Conservation (phyloP, 2,113 vertebrate species). For the Dunckerocampus dactyliophorus region DNA sequence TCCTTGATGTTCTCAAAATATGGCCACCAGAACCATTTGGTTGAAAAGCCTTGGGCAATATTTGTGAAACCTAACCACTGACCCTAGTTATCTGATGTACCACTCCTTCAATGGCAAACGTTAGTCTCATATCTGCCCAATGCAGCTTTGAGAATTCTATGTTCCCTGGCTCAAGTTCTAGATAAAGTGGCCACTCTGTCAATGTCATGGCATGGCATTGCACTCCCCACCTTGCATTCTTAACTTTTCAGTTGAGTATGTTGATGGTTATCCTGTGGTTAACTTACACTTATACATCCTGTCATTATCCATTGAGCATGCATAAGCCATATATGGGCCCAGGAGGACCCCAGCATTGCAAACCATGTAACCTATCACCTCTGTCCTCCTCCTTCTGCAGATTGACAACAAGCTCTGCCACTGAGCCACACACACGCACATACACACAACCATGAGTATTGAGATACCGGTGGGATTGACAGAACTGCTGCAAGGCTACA, state of each 20-base stretch:
- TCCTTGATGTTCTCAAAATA: no score
- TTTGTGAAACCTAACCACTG: constrained; percentile 7
- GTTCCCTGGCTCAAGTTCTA: constrained; percentile 22
- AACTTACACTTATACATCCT: constrained; percentile 1
- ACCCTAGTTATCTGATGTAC: constrained; percentile 3
- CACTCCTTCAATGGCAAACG: background rate
- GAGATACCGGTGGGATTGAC: constrained; percentile 94
- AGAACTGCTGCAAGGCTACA: constrained; percentile 95
- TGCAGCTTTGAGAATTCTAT: constrained; percentile 37
- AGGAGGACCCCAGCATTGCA: no score
- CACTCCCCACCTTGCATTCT: background rate
- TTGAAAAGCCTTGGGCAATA: background rate
- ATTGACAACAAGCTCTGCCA: constrained; percentile 37
- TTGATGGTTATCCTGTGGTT: constrained; percentile 1
- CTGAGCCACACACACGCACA: constrained; percentile 48
- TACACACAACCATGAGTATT: constrained; percentile 84
- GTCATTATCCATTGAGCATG: constrained; percentile 16
- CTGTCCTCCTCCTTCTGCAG: constrained; percentile 14
- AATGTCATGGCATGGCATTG: constrained; percentile 30
- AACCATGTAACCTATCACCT: background rate
- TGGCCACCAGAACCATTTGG: no score
- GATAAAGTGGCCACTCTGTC: constrained; percentile 44
- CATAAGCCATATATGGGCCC: background rate
- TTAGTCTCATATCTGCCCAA: constrained; percentile 26
- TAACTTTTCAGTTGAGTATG: constrained; percentile 14